Evolutionary conservation across 2,888 invertebrate species (phyloP).

Genomic region (Phengaris alcon): DNA sequence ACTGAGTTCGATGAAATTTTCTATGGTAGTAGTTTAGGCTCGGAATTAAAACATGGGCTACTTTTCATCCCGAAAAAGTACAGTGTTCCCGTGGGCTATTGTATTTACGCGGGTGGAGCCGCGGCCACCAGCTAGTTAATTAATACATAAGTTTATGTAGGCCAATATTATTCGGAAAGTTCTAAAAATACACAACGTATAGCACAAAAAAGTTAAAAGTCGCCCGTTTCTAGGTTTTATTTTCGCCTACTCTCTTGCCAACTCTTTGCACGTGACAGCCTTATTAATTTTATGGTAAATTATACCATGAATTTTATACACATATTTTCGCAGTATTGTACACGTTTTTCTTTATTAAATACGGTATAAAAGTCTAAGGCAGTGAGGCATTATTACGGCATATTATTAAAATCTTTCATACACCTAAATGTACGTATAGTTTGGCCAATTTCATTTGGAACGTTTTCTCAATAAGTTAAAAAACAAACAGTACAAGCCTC

Average conservation of each 20-base stretch:
- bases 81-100: too few species aligned
- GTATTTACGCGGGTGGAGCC: too few species aligned
- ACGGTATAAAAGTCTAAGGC: background rate
- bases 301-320: constrained; percentile 14
- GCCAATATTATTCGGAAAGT: background rate
- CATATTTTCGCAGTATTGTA: background rate
- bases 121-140: too few species aligned
- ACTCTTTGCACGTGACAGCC: constrained; percentile 20
- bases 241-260: constrained; percentile 10
- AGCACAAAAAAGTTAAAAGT: constrained; percentile 13
- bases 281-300: constrained; percentile 20
- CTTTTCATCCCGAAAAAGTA: too few species aligned
- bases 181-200: background rate
- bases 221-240: constrained; percentile 1
- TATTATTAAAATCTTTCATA: too few species aligned
- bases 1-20: too few species aligned
- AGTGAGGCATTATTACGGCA: background rate
- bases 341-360: constrained; percentile 31
- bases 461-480: too few species aligned
- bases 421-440: too few species aligned
- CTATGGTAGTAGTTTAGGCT: too few species aligned
- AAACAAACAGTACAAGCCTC: too few species aligned
- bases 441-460: too few species aligned
- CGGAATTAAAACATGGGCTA: too few species aligned
- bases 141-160: background rate